Evolutionary conservation across 2,113 vertebrate species (phyloP), one percentile per base, ranked within the genome.

Genomic region (Scomber colias): DNA sequence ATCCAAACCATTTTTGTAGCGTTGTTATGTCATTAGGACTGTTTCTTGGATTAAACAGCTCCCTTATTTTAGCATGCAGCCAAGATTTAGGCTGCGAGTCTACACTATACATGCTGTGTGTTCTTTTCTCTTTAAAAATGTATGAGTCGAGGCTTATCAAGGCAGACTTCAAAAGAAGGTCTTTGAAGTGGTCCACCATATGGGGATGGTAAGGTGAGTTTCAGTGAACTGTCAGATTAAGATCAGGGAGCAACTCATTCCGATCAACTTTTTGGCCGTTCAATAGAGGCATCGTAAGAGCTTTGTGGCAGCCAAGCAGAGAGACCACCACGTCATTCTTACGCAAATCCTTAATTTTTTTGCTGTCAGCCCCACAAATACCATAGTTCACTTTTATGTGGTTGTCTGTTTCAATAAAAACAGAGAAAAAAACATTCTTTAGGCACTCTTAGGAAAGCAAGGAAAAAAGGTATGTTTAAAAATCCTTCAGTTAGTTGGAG

Each of bases 171-270:
- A 90, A 84, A 92, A 71, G 84, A 11, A 24, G 30, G 16, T 10
- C 80, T 92, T 87, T 81, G 83, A 88, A 77, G 85, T 71, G 13
- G 17, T 59, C 54, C 54, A 45, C 82, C 82, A 88, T 87, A 83
- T 81, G 87, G 35, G 81, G 82, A 86, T 15, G 57, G 67, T 54
- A 74, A 49, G 76, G 80, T 85, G 56, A 55, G 76, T 81, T 75
- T 79, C 57, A 40, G 49, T 1, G 15, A 82, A 49, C 69, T 66
- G 81, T 89, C 82, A 85, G 72, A 75, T 85, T 46, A 68, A 71
- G 71, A 49, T 60, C 54, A 15, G 56, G 31, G 70, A 76, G 67
- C 6, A 10, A 53, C 72, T 63, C 11, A 55, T 83, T 81, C 76
- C 57, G 51, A 73, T 81, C 71, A 68, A 57, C 17, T 64, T 30